phyloP scores from a whole-genome alignment of 1,140 invertebrate species.

The Prorops nasuta region DNA sequence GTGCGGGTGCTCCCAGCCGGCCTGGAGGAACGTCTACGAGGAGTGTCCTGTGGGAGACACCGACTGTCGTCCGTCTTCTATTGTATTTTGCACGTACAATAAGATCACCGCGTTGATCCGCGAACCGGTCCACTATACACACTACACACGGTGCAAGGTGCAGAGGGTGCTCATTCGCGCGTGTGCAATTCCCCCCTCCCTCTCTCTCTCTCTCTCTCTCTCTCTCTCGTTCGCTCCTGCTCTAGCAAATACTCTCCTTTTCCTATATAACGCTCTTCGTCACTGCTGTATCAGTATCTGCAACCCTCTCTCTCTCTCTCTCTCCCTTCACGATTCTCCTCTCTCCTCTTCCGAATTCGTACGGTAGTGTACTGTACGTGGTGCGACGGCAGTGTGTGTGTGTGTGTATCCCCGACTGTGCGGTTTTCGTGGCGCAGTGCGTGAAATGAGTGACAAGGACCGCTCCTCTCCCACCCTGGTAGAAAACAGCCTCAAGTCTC shows the following conservation, averaged over 20 bases:
- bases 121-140: no score
- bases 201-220: slow-evolving; percentile 17
- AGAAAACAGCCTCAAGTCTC: slow-evolving; percentile 75
- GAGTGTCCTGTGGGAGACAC: no score
- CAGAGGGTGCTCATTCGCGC: not conserved
- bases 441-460: slow-evolving; percentile 75
- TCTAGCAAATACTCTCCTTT: no score
- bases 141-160: not conserved
- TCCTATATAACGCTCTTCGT: no score
- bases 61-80: no score
- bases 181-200: not conserved
- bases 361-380: not conserved
- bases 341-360: not conserved
- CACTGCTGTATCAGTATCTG: no score
- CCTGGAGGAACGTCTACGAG: slow-evolving; percentile 4
- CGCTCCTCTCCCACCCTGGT: slow-evolving; percentile 74
- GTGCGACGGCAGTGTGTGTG: slow-evolving; percentile 15
- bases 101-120: no score
- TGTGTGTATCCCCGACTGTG: slow-evolving; percentile 24
- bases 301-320: not conserved
- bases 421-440: slow-evolving; percentile 41
- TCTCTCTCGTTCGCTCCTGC: not conserved
- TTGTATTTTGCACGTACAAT: no score
- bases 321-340: not conserved
- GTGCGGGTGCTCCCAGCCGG: slow-evolving; percentile 30